A percentile compares a stretch with the other conserved stretches of the same genome.
Evolutionary conservation across 2,888 invertebrate genomes (phyloP).

Genomic region (Caenorhabditis angaria): DNA sequence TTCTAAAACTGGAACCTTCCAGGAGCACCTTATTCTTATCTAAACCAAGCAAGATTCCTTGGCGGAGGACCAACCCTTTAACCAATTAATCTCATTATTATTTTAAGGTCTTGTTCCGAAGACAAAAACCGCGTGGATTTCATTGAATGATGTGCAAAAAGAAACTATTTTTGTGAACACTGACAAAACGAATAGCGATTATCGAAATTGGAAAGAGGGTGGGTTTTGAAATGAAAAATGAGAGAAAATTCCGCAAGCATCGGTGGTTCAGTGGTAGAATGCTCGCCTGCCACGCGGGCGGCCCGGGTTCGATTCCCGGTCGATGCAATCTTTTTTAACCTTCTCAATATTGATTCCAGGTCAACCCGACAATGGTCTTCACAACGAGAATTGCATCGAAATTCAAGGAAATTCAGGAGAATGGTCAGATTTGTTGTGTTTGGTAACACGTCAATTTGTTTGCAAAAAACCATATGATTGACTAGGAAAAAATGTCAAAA

Average conservation of each 20-base stretch:
- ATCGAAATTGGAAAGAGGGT: slow-evolving; percentile 28
- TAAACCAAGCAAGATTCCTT: no score
- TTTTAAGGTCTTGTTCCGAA: slow-evolving; percentile 17
- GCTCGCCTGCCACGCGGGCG: slow-evolving; percentile 69
- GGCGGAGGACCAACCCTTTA: no score
- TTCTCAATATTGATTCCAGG: slow-evolving; percentile 25
- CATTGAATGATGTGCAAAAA: slow-evolving; percentile 57
- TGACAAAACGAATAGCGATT: slow-evolving; percentile 27
- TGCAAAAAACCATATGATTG: slow-evolving; percentile 42
- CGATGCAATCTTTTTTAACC: slow-evolving; percentile 15
- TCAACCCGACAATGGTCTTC: slow-evolving; percentile 57
- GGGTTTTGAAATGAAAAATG: background rate
- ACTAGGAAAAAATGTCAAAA: slow-evolving; percentile 9
- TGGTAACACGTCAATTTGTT: slow-evolving; percentile 50
- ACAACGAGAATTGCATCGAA: slow-evolving; percentile 62
- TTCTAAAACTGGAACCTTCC: no score
- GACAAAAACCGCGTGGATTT: slow-evolving; percentile 49
- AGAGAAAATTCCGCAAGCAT: background rate
- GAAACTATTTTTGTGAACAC: slow-evolving; percentile 51
- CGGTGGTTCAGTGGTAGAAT: background rate
- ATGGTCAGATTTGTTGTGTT: slow-evolving; percentile 56
- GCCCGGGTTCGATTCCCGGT: slow-evolving; percentile 68
- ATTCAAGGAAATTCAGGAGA: slow-evolving; percentile 37
- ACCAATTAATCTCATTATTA: background rate
- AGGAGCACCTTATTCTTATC: no score